phyloP scores from a whole-genome alignment of 1,140 invertebrate species.

The Drosophila ficusphila region DNA sequence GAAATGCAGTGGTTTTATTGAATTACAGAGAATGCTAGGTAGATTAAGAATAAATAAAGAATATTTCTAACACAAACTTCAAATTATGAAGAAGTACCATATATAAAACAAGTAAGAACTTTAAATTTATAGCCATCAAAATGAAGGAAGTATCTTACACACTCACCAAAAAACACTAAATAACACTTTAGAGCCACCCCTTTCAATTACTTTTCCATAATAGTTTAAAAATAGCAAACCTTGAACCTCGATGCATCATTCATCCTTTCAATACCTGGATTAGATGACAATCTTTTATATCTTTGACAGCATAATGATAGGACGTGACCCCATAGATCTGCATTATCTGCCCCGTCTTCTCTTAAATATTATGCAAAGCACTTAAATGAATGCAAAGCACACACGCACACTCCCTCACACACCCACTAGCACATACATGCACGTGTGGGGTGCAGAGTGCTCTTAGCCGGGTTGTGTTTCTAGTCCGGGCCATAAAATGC shows the following conservation, averaged over 20 bases:
- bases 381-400: conserved; percentile 62
- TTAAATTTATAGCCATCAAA: too few species aligned
- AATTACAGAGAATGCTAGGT: background rate
- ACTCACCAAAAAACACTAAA: too few species aligned
- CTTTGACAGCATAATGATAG: conserved; percentile 4
- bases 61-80: background rate
- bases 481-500: conserved; percentile 70
- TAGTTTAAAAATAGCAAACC: background rate
- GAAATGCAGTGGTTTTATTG: too few species aligned
- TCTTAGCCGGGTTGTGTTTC: conserved; percentile 33
- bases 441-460: conserved; percentile 24
- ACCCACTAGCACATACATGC: too few species aligned
- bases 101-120: too few species aligned
- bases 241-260: conserved; percentile 11
- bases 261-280: background rate
- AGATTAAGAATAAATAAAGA: background rate
- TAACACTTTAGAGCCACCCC: too few species aligned
- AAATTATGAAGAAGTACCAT: too few species aligned
- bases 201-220: too few species aligned
- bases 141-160: too few species aligned
- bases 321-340: conserved; percentile 3
- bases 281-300: background rate
- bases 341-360: conserved; percentile 20
- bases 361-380: conserved; percentile 68
- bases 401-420: conserved; percentile 3